Base-by-base conservation (phyloP, 2,797 vertebrate genomes). In the Siniperca scherzeri region DNA sequence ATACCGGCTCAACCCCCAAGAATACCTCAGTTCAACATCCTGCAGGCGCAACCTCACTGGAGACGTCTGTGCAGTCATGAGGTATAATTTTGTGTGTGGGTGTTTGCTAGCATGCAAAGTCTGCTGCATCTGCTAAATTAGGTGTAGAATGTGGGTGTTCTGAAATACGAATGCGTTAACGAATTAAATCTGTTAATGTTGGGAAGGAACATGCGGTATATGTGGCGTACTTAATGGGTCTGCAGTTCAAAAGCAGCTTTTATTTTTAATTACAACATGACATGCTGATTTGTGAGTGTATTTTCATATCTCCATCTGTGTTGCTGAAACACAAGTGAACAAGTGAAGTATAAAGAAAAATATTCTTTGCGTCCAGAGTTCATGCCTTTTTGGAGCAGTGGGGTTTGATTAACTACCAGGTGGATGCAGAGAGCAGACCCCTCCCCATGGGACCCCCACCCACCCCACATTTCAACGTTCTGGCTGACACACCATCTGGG, bases 381-480 rank as follows among this genome's bases (percentile, higher is more conserved):
- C 98, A 99, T 59, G 97, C 98, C 0, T 97, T 99, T 87, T 91
- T 99, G 94, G 98, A 99, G 93, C 98, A 99, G 85, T 99, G 98
- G 98, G 98, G 98, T n/a, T 95, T 99, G 72, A 97, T 99, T 38
- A 99, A 99, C 91, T 99, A 99, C 90, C 98, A 99, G 81, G 98
- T 99, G 90, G 98, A 99, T 65, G 97, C 98, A 3, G 98, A 99
- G 88, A 98, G 98, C 91, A 94, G 97, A 17, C 98, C 98, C 57
- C 97, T 98, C 88, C 98, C 98, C 0, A 99, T 98, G 98, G 98
- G 98, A 0, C 98, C 98, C 0, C 98, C 98, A 1, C 98, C 98
- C 0, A 99, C 98, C 7, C 98, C 98, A 77, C 98, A 99, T 89
- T 99, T 99, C 88, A 98, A 99, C 0, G 98, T 99, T 6, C 94